These are phyloP conservation scores for Bombus superbus DNA, from an alignment of 1,140 invertebrate species.

Conservation along the genomic window DNA sequence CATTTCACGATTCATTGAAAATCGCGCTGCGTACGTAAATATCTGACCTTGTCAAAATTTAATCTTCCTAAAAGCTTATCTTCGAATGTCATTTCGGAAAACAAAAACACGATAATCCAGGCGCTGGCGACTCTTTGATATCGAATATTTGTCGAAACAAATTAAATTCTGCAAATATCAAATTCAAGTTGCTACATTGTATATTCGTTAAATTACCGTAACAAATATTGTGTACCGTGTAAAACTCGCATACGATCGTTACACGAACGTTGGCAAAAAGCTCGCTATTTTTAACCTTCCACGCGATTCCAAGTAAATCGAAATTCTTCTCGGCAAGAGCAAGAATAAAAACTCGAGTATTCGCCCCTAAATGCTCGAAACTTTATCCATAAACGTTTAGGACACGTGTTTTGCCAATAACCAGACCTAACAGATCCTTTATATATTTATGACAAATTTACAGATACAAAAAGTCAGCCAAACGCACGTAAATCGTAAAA, in stretches of 20 bases:
- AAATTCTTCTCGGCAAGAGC: background rate
- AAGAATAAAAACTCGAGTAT: too few relatives aligned
- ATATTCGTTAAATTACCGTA: background rate
- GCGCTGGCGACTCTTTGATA: background rate
- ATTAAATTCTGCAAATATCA: background rate
- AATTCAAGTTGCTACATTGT: background rate
- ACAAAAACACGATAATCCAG: background rate
- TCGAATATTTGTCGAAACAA: background rate
- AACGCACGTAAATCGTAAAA: too few relatives aligned
- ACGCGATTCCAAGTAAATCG: background rate
- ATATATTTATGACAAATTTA: too few relatives aligned
- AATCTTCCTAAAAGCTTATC: conserved; percentile 9
- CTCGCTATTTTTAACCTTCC: background rate
- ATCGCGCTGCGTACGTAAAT: background rate
- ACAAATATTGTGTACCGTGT: background rate
- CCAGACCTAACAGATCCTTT: too few relatives aligned
- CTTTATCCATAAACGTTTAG: too few relatives aligned
- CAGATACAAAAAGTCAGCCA: too few relatives aligned
- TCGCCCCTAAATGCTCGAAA: too few relatives aligned
- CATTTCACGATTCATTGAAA: conserved; percentile 1
- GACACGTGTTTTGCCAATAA: too few relatives aligned
- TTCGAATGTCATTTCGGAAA: background rate
- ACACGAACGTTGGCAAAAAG: background rate
- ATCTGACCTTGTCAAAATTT: conserved; percentile 13
- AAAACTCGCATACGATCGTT: background rate